phyloP scores from a whole-genome alignment of 2,113 vertebrate genomes.

The Muntiacus muntjak region DNA sequence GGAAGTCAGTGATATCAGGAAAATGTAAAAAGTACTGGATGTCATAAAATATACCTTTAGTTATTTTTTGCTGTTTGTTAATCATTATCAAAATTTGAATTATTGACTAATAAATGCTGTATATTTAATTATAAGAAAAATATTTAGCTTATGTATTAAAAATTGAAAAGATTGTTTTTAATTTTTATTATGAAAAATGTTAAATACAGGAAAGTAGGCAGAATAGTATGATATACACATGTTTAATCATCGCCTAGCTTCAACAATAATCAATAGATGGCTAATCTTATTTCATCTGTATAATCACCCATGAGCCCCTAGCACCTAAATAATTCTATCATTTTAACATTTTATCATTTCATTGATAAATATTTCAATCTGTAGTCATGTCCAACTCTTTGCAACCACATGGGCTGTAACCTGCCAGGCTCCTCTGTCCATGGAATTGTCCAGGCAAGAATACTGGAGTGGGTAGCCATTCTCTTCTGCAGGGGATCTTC shows the following conservation, averaged over 20 bases:
- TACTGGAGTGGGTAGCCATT: background rate
- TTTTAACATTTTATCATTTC: background rate
- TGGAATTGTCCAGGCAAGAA: background rate
- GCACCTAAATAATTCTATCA: background rate
- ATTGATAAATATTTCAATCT: background rate
- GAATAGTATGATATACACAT: background rate
- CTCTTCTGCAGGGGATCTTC: background rate
- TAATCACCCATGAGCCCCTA: background rate
- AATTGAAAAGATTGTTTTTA: background rate
- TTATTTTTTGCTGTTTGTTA: background rate
- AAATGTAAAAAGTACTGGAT: background rate
- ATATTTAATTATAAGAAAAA: constrained; percentile 3
- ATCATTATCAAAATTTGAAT: background rate
- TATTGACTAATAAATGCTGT: background rate
- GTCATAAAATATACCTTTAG: background rate
- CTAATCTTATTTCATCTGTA: background rate
- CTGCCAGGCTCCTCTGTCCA: background rate
- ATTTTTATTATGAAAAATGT: background rate
- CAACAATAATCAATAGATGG: background rate
- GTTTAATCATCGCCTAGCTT: background rate
- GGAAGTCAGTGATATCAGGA: background rate
- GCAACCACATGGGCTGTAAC: background rate
- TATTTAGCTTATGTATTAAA: background rate
- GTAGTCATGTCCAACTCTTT: background rate
- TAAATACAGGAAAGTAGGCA: background rate